Evolutionary conservation across 1,140 invertebrate species (phyloP), one percentile per base, ranked within the genome.

Genomic region (Orius insidiosus): DNA sequence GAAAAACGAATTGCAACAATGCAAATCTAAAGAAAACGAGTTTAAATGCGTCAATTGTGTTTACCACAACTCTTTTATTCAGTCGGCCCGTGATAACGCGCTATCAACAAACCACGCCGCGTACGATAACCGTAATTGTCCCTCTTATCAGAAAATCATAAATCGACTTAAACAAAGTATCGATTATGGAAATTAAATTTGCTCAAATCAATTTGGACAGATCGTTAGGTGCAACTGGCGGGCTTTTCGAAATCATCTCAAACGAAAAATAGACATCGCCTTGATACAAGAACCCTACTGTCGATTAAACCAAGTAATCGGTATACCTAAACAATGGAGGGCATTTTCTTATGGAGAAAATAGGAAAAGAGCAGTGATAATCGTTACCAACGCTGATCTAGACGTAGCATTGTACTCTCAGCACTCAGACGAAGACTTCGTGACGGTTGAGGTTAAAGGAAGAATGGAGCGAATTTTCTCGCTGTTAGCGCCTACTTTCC

Each of bases 1-100:
- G 35, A 15, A 36, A 36, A 36, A 11, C 9, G n/a, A 13, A 11
- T 13, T 36, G 35, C 3, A 36, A 9, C 3, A 36, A 3, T 36
- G 35, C 35, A 36, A 36, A 9, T 3, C n/a, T 13, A 15, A 36
- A 4, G n/a, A 36, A 36, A 36, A 11, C 5, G 35, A 36, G 35
- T 36, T 36, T 15, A 36, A 36, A 36, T 36, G 35, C 35, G n/a
- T 15, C n/a, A 36, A 36, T 9, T 36, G 35, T 36, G 35, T 36
- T 15, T 5, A 15, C 14, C 14, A 36, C 35, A 36, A 36, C 35
- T 4, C 24, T 24, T 24, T 24, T 4, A 36, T 11, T 13, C 3
- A 36, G n/a, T 11, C 35, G n/a, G n/a, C 3, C 35, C 14, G n/a
- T 36, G 35, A 15, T 13, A 36, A 9, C n/a, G n/a, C 3, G 9